phyloP scores from a whole-genome alignment of 2,888 invertebrate genomes.

The Pogonocherus hispidulus region DNA sequence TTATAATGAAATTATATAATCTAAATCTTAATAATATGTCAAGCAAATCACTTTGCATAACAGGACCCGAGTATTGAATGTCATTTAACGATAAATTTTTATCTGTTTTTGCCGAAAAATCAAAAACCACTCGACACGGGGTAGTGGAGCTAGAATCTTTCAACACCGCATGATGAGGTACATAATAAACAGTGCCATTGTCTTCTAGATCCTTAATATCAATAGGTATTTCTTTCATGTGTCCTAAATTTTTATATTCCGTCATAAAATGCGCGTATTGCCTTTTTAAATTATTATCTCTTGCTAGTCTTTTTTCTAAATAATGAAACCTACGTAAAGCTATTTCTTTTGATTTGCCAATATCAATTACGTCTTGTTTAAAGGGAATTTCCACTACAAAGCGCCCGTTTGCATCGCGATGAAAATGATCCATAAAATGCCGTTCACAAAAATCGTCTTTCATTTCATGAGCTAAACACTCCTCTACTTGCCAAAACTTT shows the following conservation, averaged over 20 bases:
- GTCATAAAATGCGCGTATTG: constrained; percentile 43
- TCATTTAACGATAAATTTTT: constrained; percentile 47
- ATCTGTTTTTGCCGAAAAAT: constrained; percentile 45
- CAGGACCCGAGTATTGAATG: constrained; percentile 43
- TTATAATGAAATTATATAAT: constrained; percentile 32
- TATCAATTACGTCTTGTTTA: constrained; percentile 11
- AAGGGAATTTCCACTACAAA: constrained; percentile 40
- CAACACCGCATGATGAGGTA: constrained; percentile 51
- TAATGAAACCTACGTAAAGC: constrained; percentile 39
- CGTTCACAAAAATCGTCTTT: constrained; percentile 34
- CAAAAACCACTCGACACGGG: constrained; percentile 50
- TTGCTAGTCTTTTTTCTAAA: constrained; percentile 36
- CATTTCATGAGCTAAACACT: constrained; percentile 2
- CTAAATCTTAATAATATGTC: constrained; percentile 45
- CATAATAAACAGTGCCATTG: constrained; percentile 29
- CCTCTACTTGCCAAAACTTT: constrained; percentile 41
- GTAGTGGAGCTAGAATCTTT: constrained; percentile 46
- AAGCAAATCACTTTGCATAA: constrained; percentile 43
- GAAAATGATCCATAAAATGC: constrained; percentile 34
- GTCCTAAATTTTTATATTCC: constrained; percentile 42
- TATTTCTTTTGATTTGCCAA: constrained; percentile 37
- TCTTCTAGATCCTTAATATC: constrained; percentile 12
- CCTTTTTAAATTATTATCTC: constrained; percentile 28
- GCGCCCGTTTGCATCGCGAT: constrained; percentile 30
- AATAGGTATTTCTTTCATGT: constrained; percentile 34